Evolutionary conservation across 2,888 invertebrate genomes (phyloP).

Genomic region (Phasia obesa): DNA sequence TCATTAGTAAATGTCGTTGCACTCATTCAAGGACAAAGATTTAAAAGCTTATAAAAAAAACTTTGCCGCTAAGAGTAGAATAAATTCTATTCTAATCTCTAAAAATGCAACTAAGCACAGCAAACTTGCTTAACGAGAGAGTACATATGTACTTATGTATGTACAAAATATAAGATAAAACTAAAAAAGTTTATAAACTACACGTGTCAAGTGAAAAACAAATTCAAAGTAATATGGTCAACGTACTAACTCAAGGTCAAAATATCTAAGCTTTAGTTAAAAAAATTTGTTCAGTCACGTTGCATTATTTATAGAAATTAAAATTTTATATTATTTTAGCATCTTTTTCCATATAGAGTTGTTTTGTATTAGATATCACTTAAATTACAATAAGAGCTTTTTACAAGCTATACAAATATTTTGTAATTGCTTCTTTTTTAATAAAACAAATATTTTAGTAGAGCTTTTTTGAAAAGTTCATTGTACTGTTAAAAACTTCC

Average conservation of each 20-base stretch:
- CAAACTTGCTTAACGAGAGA: not conserved
- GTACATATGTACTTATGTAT: too few species aligned
- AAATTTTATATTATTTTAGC: too few species aligned
- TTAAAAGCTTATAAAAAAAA: constrained; percentile 27
- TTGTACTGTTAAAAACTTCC: constrained; percentile 30
- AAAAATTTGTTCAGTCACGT: too few species aligned
- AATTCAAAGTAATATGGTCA: constrained; percentile 26
- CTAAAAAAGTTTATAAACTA: constrained; percentile 8
- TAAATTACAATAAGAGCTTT: too few species aligned
- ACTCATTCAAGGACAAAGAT: constrained; percentile 49
- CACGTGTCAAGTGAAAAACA: constrained; percentile 33
- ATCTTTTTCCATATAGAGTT: too few species aligned
- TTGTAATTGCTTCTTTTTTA: too few species aligned
- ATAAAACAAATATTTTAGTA: not conserved
- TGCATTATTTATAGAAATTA: too few species aligned
- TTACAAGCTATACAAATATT: too few species aligned
- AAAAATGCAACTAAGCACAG: constrained; percentile 14
- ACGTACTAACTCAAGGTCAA: constrained; percentile 61
- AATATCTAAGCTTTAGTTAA: constrained; percentile 24
- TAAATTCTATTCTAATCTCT: constrained; percentile 7
- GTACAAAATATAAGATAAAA: too few species aligned
- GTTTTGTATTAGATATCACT: too few species aligned
- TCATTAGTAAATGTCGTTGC: constrained; percentile 46
- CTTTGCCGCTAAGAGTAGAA: constrained; percentile 26
- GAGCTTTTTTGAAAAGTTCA: constrained; percentile 49